Conservation (phyloP, 2,797 vertebrate species). For the Eulemur mongoz region DNA sequence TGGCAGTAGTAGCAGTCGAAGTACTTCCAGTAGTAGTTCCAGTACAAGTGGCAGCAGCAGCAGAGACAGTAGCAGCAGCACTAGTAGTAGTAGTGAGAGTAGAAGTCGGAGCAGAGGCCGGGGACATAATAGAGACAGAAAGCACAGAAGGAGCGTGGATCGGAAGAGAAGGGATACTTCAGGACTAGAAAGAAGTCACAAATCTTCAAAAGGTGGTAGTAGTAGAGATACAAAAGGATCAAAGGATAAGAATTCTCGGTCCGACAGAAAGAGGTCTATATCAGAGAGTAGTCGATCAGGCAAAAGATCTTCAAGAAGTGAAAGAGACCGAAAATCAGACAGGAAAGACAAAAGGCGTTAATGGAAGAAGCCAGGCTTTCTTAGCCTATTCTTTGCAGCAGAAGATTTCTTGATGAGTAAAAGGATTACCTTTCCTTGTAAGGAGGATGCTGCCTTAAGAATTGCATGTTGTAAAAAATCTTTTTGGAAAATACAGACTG, state of each 20-base stretch:
- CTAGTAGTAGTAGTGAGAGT: conserved; percentile 88
- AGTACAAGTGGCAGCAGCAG: conserved; percentile 87
- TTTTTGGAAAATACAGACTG: conserved; percentile 88
- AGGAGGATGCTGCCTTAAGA: conserved; percentile 90
- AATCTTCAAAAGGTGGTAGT: conserved; percentile 90
- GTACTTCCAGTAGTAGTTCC: conserved; percentile 87
- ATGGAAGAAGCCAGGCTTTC: conserved; percentile 88
- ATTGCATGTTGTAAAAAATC: conserved; percentile 89
- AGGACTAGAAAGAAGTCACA: conserved; percentile 90
- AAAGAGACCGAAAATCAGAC: conserved; percentile 98
- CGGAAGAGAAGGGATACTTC: conserved; percentile 89
- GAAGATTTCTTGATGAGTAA: conserved; percentile 87
- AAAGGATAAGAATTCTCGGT: conserved; percentile 90
- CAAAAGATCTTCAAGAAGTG: conserved; percentile 92
- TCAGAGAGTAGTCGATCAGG: conserved; percentile 91
- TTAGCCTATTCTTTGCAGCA: conserved; percentile 88
- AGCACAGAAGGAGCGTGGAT: conserved; percentile 90
- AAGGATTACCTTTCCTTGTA: conserved; percentile 85
- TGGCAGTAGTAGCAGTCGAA: conserved; percentile 90
- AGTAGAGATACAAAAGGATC: conserved; percentile 91
- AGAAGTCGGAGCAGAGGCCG: conserved; percentile 88
- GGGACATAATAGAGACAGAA: conserved; percentile 89
- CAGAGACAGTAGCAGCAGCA: conserved; percentile 87
- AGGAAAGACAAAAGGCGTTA: conserved; percentile 98
- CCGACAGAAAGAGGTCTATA: conserved; percentile 90